Conservation (phyloP, 2,888 invertebrate genomes). For the Tetheella fluctuosa region DNA sequence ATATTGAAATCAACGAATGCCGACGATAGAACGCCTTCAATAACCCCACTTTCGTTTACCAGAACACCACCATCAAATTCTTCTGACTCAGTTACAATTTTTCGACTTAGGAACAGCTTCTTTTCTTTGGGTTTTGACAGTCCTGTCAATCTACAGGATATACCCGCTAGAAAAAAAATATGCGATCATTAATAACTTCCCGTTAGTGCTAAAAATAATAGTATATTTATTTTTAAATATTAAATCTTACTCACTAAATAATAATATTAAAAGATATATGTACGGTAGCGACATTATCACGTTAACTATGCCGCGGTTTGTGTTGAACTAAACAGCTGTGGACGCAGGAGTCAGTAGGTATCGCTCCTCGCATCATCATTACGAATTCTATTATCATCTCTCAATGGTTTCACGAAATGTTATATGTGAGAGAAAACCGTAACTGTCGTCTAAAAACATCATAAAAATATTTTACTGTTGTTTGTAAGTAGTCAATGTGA, state of each 20-base stretch:
- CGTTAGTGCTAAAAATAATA: background rate
- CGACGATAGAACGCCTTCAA: conserved; percentile 78
- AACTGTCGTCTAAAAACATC: background rate
- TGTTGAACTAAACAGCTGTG: conserved; percentile 29
- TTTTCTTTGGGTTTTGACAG: conserved; percentile 32
- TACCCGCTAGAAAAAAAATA: conserved; percentile 29
- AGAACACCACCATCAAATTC: conserved; percentile 85
- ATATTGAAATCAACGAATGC: conserved; percentile 70
- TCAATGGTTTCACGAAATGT: conserved; percentile 19
- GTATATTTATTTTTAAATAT: conserved; percentile 6
- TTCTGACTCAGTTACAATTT: conserved; percentile 78
- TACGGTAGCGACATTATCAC: conserved; percentile 28
- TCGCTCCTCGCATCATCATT: conserved; percentile 26
- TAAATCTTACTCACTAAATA: conserved; percentile 30
- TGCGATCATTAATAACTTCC: conserved; percentile 10
- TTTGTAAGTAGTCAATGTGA: background rate
- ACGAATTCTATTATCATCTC: conserved; percentile 30
- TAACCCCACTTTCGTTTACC: conserved; percentile 83
- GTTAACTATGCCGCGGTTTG: conserved; percentile 25
- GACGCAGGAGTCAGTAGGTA: conserved; percentile 3
- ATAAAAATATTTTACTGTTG: background rate
- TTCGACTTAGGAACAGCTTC: conserved; percentile 66
- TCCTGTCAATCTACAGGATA: conserved; percentile 38
- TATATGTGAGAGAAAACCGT: background rate
- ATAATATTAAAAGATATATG: conserved; percentile 23